phyloP scores from a whole-genome alignment of 2,113 vertebrate species.

The Poeciliopsis prolifica region DNA sequence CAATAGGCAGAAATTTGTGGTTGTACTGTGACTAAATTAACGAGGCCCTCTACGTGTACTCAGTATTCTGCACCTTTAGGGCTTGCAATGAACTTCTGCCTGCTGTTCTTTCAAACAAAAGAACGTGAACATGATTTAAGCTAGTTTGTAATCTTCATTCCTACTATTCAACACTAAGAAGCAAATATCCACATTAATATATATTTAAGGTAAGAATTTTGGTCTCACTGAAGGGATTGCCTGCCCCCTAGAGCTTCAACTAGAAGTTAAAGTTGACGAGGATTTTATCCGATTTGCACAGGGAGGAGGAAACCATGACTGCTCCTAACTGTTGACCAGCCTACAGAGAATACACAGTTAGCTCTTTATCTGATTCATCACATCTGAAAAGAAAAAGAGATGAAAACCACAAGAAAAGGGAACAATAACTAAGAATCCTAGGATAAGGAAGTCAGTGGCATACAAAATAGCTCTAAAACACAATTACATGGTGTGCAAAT shows the following conservation, averaged over 20 bases:
- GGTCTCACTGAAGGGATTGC: slow-evolving; percentile 45
- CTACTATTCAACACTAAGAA: too few relatives aligned
- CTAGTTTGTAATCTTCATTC: too few relatives aligned
- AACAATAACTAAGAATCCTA: too few relatives aligned
- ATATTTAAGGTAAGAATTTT: slow-evolving; percentile 18
- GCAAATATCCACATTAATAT: too few relatives aligned
- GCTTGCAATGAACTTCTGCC: slow-evolving; percentile 70
- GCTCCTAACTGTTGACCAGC: slow-evolving; percentile 70
- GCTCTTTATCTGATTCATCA: not conserved
- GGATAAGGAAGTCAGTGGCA: not conserved
- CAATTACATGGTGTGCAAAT: too few relatives aligned
- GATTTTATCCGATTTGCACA: slow-evolving; percentile 71
- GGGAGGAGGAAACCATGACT: slow-evolving; percentile 72
- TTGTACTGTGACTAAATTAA: too few relatives aligned
- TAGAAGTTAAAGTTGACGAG: slow-evolving; percentile 70
- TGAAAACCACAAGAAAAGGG: not conserved
- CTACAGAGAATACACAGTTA: slow-evolving; percentile 65
- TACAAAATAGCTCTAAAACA: too few relatives aligned
- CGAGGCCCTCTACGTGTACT: too few relatives aligned
- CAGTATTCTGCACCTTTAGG: slow-evolving; percentile 73
- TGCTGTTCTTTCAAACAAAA: slow-evolving; percentile 65
- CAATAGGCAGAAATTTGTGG: too few relatives aligned
- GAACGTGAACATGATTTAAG: not conserved
- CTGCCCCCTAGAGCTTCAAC: slow-evolving; percentile 76
- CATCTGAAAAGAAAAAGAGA: slow-evolving; percentile 8